phyloP scores from a whole-genome alignment of 2,113 vertebrate species.

The Deroptyus accipitrinus region DNA sequence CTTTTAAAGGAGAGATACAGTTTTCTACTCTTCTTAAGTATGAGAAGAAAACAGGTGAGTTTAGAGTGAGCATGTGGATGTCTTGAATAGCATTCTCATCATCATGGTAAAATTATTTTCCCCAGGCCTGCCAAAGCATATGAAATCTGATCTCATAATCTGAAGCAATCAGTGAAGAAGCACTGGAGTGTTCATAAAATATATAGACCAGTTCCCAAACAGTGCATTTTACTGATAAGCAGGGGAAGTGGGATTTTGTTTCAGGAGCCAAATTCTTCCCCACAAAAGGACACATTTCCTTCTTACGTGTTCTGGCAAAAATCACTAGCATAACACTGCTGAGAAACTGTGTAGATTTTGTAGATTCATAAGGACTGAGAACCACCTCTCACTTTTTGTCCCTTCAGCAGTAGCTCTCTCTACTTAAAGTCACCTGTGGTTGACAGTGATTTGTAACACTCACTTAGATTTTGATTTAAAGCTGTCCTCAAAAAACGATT shows the following conservation, averaged over 20 bases:
- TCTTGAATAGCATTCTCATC: not conserved
- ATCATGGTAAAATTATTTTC: not conserved
- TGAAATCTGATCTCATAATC: not conserved
- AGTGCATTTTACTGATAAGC: not conserved
- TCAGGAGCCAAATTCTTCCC: slow-evolving; percentile 24
- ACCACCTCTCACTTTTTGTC: not conserved
- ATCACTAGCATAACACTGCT: not conserved
- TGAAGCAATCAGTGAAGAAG: not conserved
- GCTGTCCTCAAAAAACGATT: not conserved
- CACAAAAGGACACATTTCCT: not conserved
- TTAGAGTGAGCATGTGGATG: not conserved
- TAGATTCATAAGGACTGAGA: not conserved
- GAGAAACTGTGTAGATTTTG: not conserved
- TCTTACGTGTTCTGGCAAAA: not conserved
- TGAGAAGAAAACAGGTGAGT: not conserved
- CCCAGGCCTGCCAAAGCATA: not conserved
- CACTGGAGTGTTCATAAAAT: not conserved
- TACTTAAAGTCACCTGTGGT: fast-evolving
- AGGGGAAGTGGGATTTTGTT: not conserved
- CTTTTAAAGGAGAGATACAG: not conserved
- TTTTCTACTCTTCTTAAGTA: not conserved
- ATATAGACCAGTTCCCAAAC: not conserved
- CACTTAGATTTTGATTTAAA: not conserved
- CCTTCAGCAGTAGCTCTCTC: not conserved
- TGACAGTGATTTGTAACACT: not conserved